Evolutionary conservation across 2,888 invertebrate genomes (phyloP), one percentile per base, ranked within the genome.

Genomic region (Patella pellucida): DNA sequence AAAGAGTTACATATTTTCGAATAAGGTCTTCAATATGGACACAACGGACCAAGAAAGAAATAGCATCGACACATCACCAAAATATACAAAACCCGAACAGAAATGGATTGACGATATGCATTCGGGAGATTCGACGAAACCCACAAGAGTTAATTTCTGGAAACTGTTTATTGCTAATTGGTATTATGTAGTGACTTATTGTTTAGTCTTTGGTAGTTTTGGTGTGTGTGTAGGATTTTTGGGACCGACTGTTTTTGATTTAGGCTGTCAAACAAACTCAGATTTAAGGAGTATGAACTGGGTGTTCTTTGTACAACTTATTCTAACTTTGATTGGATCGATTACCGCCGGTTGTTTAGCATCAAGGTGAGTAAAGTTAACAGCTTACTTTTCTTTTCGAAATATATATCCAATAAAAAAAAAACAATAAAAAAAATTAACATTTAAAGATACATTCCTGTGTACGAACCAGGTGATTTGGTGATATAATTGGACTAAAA

Each of bases 191-290:
- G 78, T 91, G 27, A 89, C 90, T 11, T 91, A 92, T 84, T 92
- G 92, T 79, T 79, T 87, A 11, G 91, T 91, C 15, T 92, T 92
- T 83, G 91, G 91, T 83, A 89, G 89, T 71, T 92, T 92, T 82
- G 92, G 92, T n/a, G 91, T 92, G 89, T 92, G 92, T 76, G 92
- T 92, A 52, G 92, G 92, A 19, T 92, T 92, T 82, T 86, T 92
- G 54, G 92, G 92, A 0, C 92, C 92, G 15, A 92, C 92, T 0
- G 85, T 92, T 14, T 87, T 91, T 80, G 92, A 92, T 80, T 85
- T 92, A 7, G 91, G 91, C 12, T 92, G 92, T 79, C 90, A 91
- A 79, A 92, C 91, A 0, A 87, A 87, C 4, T 88, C 91, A 0
- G 88, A 89, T 71, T 85, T 92, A 76, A 84, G 88, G 77, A 86